These are phyloP conservation scores for Syngnathoides biaculeatus DNA, from an alignment of 2,113 vertebrate genomes.

Conservation along the genomic window DNA sequence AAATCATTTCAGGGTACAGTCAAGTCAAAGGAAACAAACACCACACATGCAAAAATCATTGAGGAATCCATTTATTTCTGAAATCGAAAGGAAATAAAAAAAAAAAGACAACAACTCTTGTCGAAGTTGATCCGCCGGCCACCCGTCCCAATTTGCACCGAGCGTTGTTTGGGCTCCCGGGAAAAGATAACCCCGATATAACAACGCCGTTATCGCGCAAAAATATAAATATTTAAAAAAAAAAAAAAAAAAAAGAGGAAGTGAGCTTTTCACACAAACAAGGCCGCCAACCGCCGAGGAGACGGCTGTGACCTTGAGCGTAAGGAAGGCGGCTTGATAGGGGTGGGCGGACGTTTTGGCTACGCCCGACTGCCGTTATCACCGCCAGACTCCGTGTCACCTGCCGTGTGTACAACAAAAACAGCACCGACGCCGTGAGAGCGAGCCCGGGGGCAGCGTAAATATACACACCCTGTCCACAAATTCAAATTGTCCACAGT, in stretches of 20 bases:
- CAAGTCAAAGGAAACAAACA: too few species aligned
- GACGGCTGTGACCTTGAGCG: conserved; percentile 43
- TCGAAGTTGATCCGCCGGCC: too few species aligned
- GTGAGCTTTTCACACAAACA: conserved; percentile 27
- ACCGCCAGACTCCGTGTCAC: conserved; percentile 37
- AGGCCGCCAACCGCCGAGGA: conserved; percentile 28
- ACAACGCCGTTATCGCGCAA: conserved; percentile 36
- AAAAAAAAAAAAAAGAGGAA: conserved; percentile 57
- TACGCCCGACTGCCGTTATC: conserved; percentile 44
- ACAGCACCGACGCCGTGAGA: background rate
- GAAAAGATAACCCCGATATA: conserved; percentile 28
- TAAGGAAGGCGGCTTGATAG: conserved; percentile 1
- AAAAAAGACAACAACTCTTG: background rate
- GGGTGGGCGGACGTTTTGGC: conserved; percentile 25
- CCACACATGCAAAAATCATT: too few species aligned
- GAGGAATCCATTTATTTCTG: background rate
- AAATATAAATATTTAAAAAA: too few species aligned
- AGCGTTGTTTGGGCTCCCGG: conserved; percentile 31
- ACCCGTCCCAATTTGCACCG: conserved; percentile 23
- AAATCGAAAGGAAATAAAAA: background rate
- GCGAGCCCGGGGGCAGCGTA: conserved; percentile 7
- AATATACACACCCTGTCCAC: conserved; percentile 6
- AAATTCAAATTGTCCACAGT: background rate
- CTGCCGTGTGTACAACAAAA: conserved; percentile 3
- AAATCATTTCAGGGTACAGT: too few species aligned